Conservation (phyloP, 2,113 vertebrate species). For the Channa argus region DNA sequence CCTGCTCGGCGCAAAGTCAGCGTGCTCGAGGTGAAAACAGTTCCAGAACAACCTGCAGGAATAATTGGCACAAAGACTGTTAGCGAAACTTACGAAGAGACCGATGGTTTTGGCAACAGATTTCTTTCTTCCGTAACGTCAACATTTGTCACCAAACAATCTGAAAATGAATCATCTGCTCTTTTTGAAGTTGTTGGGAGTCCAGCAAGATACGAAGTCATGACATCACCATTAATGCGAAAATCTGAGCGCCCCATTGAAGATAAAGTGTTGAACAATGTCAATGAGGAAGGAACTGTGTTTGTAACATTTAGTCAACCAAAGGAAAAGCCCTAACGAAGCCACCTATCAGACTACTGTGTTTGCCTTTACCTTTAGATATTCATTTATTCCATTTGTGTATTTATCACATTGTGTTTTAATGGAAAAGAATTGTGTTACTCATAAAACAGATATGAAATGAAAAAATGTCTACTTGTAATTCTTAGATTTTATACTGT, state of each 20-base stretch:
- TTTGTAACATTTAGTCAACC: slow-evolving; percentile 86
- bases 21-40: slow-evolving; percentile 87
- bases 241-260: slow-evolving; percentile 76
- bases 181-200: slow-evolving; percentile 75
- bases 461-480: slow-evolving; percentile 52
- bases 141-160: slow-evolving; percentile 87
- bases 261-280: slow-evolving; percentile 66
- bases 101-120: slow-evolving; percentile 88
- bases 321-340: slow-evolving; percentile 70
- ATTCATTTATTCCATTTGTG: slow-evolving; percentile 46
- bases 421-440: slow-evolving; percentile 45
- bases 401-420: slow-evolving; percentile 56
- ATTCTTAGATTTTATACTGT: slow-evolving; percentile 74
- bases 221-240: slow-evolving; percentile 78
- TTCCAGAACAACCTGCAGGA: slow-evolving; percentile 78
- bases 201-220: slow-evolving; percentile 79
- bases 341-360: background rate
- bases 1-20: slow-evolving; percentile 85
- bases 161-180: slow-evolving; percentile 79
- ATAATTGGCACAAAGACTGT: slow-evolving; percentile 86
- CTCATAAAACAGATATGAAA: slow-evolving; percentile 44
- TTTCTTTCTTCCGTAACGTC: slow-evolving; percentile 87
- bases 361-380: slow-evolving; percentile 15
- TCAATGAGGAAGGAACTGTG: slow-evolving; percentile 81
- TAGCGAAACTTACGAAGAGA: slow-evolving; percentile 90